These are phyloP conservation scores for Alligator sinensis DNA, from an alignment of 2,113 vertebrate species.

Conservation along the genomic window DNA sequence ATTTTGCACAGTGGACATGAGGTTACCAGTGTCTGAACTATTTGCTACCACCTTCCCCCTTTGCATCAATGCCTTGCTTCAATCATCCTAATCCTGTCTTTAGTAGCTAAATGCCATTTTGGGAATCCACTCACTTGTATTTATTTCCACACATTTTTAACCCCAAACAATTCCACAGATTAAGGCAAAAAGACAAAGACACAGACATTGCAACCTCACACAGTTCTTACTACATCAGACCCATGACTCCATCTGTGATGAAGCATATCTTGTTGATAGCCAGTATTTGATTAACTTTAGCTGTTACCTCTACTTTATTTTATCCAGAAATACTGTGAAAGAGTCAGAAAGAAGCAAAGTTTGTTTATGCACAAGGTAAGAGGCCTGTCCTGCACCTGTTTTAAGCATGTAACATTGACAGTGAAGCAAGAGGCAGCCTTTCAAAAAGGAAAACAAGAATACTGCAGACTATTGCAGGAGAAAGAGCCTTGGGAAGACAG, in stretches of 20 bases:
- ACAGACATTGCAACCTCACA: neutral
- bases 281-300: neutral
- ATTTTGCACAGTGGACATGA: neutral
- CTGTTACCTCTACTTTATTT: slow-evolving; percentile 21
- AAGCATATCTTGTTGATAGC: neutral
- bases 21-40: neutral
- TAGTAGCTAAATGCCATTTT: neutral
- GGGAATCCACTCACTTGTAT: neutral
- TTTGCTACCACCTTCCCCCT: neutral
- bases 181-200: neutral
- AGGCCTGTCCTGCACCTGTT: slow-evolving; percentile 10
- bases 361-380: neutral
- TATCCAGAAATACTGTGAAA: neutral
- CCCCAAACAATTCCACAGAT: neutral
- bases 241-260: neutral
- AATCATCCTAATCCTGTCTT: neutral
- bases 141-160: neutral
- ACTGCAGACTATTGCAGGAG: neutral
- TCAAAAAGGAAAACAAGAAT: neutral
- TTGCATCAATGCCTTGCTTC: neutral
- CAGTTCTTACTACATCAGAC: neutral
- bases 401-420: neutral
- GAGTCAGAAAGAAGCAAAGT: neutral
- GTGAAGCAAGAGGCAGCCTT: neutral
- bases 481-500: neutral